Evolutionary conservation across 2,113 vertebrate genomes (phyloP).

Genomic region (Neodontobutis hainanensis): DNA sequence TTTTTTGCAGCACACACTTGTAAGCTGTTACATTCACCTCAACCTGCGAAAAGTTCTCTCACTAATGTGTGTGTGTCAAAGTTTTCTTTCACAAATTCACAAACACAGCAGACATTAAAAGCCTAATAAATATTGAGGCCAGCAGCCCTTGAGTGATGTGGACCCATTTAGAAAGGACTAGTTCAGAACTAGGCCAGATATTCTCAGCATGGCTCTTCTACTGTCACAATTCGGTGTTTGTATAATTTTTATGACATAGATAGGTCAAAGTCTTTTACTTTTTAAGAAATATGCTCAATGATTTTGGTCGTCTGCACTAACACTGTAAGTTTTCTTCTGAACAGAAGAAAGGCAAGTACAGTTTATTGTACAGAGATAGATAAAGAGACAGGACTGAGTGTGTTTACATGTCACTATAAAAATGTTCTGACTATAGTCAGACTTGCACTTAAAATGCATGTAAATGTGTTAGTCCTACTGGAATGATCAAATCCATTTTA

Average conservation of each 20-base stretch:
- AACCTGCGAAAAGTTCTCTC: constrained; percentile 6
- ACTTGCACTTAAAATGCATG: too few relatives aligned
- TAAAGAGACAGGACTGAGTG: too few relatives aligned
- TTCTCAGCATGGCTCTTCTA: constrained; percentile 42
- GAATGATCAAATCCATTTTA: too few relatives aligned
- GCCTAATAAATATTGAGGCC: constrained; percentile 52
- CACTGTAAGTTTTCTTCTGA: too few relatives aligned
- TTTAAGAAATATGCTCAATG: background rate
- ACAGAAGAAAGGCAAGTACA: too few relatives aligned
- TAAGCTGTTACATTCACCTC: constrained; percentile 38
- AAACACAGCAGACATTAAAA: constrained; percentile 41
- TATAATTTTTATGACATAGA: constrained; percentile 34
- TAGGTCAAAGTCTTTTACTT: constrained; percentile 7
- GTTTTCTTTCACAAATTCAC: constrained; percentile 23
- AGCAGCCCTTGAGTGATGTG: constrained; percentile 46
- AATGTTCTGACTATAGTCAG: too few relatives aligned
- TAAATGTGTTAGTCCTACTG: too few relatives aligned
- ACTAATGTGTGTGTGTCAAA: constrained; percentile 48
- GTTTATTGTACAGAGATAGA: too few relatives aligned
- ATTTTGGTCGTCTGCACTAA: background rate
- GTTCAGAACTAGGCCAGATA: constrained; percentile 59
- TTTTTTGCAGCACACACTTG: constrained; percentile 35
- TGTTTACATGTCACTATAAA: too few relatives aligned
- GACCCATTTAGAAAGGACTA: constrained; percentile 43
- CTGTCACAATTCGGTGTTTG: constrained; percentile 29